Conservation (phyloP, 2,888 invertebrate species). For the Caenorhabditis afra region DNA sequence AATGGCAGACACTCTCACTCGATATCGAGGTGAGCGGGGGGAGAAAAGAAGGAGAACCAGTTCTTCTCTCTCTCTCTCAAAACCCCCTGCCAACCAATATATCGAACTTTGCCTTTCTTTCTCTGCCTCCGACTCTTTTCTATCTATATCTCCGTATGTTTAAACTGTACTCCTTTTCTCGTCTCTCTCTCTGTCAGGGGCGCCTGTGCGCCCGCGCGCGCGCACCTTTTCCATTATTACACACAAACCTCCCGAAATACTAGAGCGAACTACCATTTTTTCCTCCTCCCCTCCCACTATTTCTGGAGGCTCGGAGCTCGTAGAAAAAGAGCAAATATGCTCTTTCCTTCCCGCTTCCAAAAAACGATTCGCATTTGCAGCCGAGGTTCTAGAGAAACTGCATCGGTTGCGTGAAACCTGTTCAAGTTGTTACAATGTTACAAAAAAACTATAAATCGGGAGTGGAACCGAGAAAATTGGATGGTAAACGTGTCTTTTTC, state of each 20-base stretch:
- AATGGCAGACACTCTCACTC: conserved; percentile 34
- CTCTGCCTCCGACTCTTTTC: conserved; percentile 25
- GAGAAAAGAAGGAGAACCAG: conserved; percentile 10
- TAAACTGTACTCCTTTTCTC: conserved; percentile 37
- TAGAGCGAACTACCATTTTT: background rate
- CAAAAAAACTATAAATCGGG: no score
- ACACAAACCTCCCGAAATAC: conserved; percentile 8
- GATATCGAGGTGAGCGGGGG: conserved; percentile 3
- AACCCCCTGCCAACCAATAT: no score
- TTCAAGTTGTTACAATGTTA: no score
- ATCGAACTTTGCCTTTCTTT: conserved; percentile 26
- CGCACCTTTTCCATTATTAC: background rate
- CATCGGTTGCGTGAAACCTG: no score
- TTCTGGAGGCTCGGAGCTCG: background rate
- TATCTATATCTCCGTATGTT: conserved; percentile 56
- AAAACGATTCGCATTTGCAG: no score
- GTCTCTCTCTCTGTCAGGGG: background rate
- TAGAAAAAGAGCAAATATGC: background rate
- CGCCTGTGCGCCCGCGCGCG: background rate
- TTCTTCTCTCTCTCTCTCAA: conserved; percentile 12
- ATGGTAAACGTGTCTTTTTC: no score
- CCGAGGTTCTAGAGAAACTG: no score
- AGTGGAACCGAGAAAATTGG: no score
- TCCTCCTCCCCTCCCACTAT: no score
- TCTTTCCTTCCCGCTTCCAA: no score